Evolutionary conservation across 1,140 invertebrate species (phyloP).

Genomic region (Scaptomyza graminum): DNA sequence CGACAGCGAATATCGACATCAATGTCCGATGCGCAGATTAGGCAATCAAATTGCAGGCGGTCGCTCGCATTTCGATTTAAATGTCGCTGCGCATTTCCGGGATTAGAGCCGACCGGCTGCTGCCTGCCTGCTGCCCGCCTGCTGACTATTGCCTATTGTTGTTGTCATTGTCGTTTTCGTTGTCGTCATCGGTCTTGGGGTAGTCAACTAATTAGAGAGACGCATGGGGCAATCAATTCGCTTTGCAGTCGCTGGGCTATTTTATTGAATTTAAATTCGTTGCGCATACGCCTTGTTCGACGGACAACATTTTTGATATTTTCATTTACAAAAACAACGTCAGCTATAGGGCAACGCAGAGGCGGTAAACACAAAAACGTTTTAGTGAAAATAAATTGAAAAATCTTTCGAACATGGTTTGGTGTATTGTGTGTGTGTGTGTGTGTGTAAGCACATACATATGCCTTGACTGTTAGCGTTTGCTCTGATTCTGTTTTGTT

Average conservation of each 20-base stretch:
- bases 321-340: constrained; percentile 37
- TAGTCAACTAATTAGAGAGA: constrained; percentile 67
- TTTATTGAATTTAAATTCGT: constrained; percentile 52
- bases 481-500: constrained; percentile 51
- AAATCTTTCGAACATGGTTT: constrained; percentile 76
- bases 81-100: constrained; percentile 70
- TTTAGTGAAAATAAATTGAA: constrained; percentile 80
- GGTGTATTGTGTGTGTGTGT: constrained; percentile 58
- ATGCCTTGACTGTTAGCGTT: constrained; percentile 49
- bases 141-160: constrained; percentile 11
- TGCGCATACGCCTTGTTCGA: constrained; percentile 38
- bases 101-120: constrained; percentile 42
- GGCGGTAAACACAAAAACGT: constrained; percentile 60
- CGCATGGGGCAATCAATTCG: constrained; percentile 71
- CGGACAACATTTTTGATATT: constrained; percentile 39
- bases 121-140: neutral
- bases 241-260: constrained; percentile 66
- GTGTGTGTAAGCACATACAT: neutral
- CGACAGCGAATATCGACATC: constrained; percentile 1
- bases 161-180: constrained; percentile 3
- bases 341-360: constrained; percentile 30
- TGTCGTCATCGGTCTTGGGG: neutral
- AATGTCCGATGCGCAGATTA: constrained; percentile 41
- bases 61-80: constrained; percentile 60
- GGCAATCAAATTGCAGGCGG: constrained; percentile 65